phyloP scores from a whole-genome alignment of 2,888 invertebrate genomes.

The Tetragonisca angustula region DNA sequence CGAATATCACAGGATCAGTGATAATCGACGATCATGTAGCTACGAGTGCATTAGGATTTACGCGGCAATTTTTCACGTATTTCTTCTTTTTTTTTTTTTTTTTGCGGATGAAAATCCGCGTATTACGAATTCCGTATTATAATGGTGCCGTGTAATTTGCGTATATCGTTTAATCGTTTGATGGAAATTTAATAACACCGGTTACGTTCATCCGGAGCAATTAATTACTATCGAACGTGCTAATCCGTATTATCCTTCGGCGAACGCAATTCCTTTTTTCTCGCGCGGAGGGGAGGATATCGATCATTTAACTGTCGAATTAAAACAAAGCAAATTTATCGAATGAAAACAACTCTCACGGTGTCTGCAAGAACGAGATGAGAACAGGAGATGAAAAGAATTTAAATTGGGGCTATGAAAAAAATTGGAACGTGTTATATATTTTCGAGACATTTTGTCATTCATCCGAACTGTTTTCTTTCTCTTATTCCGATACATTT shows the following conservation, averaged over 20 bases:
- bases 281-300: background rate
- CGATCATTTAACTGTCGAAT: background rate
- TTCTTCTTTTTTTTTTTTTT: too few relatives aligned
- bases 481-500: too few relatives aligned
- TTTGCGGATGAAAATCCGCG: background rate
- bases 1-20: background rate
- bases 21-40: background rate
- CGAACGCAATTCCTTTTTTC: background rate
- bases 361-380: background rate
- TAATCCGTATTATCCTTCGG: background rate
- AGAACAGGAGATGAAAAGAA: background rate
- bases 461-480: too few relatives aligned
- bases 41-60: slow-evolving; percentile 1
- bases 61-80: background rate
- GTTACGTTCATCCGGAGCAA: background rate
- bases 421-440: too few relatives aligned
- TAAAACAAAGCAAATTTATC: background rate
- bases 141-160: background rate
- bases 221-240: slow-evolving; percentile 8
- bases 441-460: too few relatives aligned
- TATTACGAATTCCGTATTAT: background rate
- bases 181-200: slow-evolving; percentile 3
- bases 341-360: background rate
- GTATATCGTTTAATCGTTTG: background rate
- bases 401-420: too few relatives aligned